Evolutionary conservation across 2,113 vertebrate genomes (phyloP), one percentile per base, ranked within the genome.

Genomic region (Podarcis raffonei): DNA sequence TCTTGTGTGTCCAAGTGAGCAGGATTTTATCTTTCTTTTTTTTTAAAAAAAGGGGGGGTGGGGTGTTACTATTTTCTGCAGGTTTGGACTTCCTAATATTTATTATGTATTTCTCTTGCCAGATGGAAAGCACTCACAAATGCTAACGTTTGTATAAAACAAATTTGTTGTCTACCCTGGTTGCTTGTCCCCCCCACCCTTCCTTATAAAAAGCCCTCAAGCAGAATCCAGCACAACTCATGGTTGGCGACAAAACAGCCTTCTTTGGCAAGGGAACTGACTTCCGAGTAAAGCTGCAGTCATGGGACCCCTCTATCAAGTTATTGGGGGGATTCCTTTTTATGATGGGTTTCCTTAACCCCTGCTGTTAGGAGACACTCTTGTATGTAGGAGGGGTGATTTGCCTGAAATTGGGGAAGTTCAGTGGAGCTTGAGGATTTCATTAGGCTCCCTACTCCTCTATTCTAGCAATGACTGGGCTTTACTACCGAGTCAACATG

Each of bases 61-160:
- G 69, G 87, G 74, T 78, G 37, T 83, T 85, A 92, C 87, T 94
- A 90, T 94, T 95, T 95, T 96, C 15, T 96, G 92, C 96, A 96
- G 91, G 94, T 91, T 92, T 84, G 48, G 91, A 87, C 85, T 84
- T 88, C 86, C 92, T 91, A 62, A 91, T 93, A 94, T 96, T 97
- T 96, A 89, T 83, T 83, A 85, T 88, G 90, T 93, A 90, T 91
- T 90, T 89, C 88, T 89, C 85, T 94, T 85, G 87, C 89, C 91
- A 90, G 95, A 89, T 83, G 76, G 84, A 91, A 93, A 86, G 95
- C 62, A 27, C 48, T 68, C n/a, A 53, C 81, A 71, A 88, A 77
- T 89, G 90, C 94, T 89, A 77, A 93, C 72, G 87, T 94, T 94
- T 95, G 93, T 92, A 85, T 92, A 94, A 92, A 90, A 88, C 79